phyloP scores from a whole-genome alignment of 1,140 invertebrate genomes.

The Anagrus nilaparvatae region DNA sequence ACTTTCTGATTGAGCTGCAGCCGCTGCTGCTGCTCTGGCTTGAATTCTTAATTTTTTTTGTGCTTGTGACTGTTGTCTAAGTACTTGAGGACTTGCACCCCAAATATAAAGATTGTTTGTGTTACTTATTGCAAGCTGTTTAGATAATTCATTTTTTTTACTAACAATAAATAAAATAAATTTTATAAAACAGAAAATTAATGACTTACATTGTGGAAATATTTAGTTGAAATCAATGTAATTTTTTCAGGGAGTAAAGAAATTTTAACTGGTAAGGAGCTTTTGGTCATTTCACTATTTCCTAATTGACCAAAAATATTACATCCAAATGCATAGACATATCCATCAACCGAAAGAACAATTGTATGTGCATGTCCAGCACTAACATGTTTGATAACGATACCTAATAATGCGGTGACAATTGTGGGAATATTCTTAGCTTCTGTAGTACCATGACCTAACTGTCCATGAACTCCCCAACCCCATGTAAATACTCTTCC shows the following conservation, averaged over 20 bases:
- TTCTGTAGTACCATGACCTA: conserved; percentile 64
- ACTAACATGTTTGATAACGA: conserved; percentile 42
- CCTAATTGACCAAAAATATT: conserved; percentile 73
- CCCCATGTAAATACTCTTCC: conserved; percentile 61
- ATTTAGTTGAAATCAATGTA: conserved; percentile 59
- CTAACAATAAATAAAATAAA: conserved; percentile 3
- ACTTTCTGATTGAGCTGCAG: background rate
- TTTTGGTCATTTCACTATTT: conserved; percentile 51
- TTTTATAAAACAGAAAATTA: conserved; percentile 1
- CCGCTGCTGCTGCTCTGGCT: background rate
- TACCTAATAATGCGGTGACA: conserved; percentile 36
- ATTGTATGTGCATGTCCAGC: conserved; percentile 70
- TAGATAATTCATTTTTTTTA: background rate
- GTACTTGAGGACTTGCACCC: conserved; percentile 68
- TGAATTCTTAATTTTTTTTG: too few relatives aligned
- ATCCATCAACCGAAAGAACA: conserved; percentile 52
- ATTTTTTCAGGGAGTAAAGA: conserved; percentile 49
- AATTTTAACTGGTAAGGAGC: conserved; percentile 47
- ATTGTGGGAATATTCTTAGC: conserved; percentile 51
- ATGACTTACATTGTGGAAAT: conserved; percentile 70
- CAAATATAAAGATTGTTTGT: conserved; percentile 62
- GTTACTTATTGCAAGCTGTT: conserved; percentile 58
- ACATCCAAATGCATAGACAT: conserved; percentile 66
- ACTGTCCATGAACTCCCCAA: conserved; percentile 78
- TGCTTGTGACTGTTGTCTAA: conserved; percentile 45